Conservation (phyloP, 2,113 vertebrate species). For the Protomyctophum bolini region DNA sequence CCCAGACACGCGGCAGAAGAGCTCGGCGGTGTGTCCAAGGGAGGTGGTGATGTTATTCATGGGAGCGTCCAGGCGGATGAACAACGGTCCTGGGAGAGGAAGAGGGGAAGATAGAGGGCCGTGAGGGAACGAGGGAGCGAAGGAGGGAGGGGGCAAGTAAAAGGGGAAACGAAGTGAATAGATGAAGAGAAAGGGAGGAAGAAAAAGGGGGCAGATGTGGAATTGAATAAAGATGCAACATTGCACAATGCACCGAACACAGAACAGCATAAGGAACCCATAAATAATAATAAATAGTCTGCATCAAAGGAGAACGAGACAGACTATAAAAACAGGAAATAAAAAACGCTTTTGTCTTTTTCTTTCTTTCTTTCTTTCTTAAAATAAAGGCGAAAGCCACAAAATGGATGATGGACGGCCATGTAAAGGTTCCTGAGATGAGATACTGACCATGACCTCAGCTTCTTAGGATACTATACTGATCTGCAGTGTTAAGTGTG, state of each 20-base stretch:
- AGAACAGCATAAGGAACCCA: conserved; percentile 16
- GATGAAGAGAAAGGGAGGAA: conserved; percentile 1
- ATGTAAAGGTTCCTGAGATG: too few relatives aligned
- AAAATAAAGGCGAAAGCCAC: too few relatives aligned
- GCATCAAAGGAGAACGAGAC: conserved; percentile 10
- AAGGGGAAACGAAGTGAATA: not conserved
- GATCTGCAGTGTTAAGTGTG: not conserved
- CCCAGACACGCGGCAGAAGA: conserved; percentile 91
- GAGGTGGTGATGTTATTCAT: conserved; percentile 99
- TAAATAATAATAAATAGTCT: conserved; percentile 42
- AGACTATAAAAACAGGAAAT: conserved; percentile 33
- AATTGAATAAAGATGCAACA: conserved; percentile 5
- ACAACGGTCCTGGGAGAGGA: conserved; percentile 82
- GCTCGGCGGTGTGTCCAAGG: conserved; percentile 90
- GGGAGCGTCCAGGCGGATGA: conserved; percentile 88
- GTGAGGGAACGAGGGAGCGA: not conserved
- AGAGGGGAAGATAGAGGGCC: not conserved
- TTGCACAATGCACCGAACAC: conserved; percentile 15
- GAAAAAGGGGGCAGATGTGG: not conserved
- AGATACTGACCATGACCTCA: too few relatives aligned
- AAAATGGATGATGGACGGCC: too few relatives aligned
- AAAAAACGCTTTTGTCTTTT: conserved; percentile 25
- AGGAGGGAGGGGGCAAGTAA: too few relatives aligned
- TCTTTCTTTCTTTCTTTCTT: not conserved
- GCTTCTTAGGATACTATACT: too few relatives aligned